Percentiles rank a stretch among this genome's conserved stretches.
These are phyloP conservation scores for Arizona elegans DNA, from an alignment of 2,113 vertebrate genomes.

Conservation along the genomic window DNA sequence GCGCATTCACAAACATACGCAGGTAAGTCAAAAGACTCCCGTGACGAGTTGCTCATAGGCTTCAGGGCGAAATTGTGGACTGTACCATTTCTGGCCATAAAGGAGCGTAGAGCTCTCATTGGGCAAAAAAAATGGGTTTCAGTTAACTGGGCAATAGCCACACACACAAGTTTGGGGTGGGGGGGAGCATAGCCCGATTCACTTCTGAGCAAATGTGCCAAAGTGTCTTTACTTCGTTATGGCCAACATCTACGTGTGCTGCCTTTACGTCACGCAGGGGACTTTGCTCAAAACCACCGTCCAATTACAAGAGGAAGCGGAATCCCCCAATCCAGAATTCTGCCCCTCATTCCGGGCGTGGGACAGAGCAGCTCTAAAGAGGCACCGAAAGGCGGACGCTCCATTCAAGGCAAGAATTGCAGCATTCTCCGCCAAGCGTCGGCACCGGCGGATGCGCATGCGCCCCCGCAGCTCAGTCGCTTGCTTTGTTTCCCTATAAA, in stretches of 20 bases:
- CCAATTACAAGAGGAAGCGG: neutral
- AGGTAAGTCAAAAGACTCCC: too few relatives aligned
- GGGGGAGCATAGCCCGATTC: neutral
- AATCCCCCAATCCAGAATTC: neutral
- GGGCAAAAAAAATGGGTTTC: neutral
- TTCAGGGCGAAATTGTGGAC: neutral
- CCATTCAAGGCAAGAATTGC: neutral
- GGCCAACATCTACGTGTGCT: neutral
- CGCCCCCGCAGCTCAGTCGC: neutral
- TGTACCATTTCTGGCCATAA: neutral
- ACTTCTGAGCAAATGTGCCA: neutral
- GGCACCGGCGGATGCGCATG: neutral
- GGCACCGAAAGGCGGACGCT: neutral
- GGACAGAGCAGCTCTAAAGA: fast-evolving
- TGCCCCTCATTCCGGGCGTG: neutral
- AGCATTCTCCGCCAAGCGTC: fast-evolving
- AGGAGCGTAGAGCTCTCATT: neutral
- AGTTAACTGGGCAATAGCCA: neutral
- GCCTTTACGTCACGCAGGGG: neutral
- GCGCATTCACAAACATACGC: too few relatives aligned
- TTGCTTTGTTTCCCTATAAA: neutral
- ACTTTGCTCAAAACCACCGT: neutral
- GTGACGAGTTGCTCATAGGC: neutral
- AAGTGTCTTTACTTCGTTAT: neutral
- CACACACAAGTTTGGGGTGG: neutral